phyloP scores from a whole-genome alignment of 2,888 invertebrate species.

The Crematogaster levior region DNA sequence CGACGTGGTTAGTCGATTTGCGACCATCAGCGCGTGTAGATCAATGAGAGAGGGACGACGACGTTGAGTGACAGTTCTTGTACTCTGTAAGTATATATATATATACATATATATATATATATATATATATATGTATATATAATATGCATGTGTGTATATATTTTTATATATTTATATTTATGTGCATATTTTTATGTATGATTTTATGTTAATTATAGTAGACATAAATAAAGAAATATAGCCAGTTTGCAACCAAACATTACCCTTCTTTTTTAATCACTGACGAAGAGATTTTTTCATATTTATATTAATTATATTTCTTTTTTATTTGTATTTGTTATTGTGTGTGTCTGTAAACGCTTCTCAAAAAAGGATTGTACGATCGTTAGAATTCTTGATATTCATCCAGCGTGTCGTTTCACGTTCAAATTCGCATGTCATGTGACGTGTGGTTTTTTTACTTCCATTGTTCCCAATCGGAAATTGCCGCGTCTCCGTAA shows the following conservation, averaged over 20 bases:
- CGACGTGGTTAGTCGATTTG: constrained; percentile 66
- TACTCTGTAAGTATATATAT: constrained; percentile 1
- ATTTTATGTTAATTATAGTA: too few relatives aligned
- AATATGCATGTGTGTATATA: too few relatives aligned
- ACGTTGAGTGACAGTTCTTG: not conserved
- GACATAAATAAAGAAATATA: too few relatives aligned
- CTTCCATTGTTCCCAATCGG: not conserved
- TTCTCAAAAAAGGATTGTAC: not conserved
- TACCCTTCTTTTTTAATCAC: too few relatives aligned
- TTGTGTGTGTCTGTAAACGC: not conserved
- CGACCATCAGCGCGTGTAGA: constrained; percentile 54
- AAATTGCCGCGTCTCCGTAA: constrained; percentile 18
- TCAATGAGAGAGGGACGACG: constrained; percentile 23
- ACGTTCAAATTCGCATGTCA: not conserved
- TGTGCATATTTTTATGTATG: too few relatives aligned
- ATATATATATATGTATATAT: too few relatives aligned
- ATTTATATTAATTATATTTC: too few relatives aligned
- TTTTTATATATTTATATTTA: too few relatives aligned
- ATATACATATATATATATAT: not conserved
- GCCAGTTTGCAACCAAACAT: too few relatives aligned
- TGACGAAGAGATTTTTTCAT: too few relatives aligned
- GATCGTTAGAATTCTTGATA: not conserved
- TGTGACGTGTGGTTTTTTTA: not conserved
- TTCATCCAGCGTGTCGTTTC: not conserved
- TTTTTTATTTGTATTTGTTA: not conserved